Base-by-base conservation (phyloP, 2,888 invertebrate species). In the Lycaena phlaeas region DNA sequence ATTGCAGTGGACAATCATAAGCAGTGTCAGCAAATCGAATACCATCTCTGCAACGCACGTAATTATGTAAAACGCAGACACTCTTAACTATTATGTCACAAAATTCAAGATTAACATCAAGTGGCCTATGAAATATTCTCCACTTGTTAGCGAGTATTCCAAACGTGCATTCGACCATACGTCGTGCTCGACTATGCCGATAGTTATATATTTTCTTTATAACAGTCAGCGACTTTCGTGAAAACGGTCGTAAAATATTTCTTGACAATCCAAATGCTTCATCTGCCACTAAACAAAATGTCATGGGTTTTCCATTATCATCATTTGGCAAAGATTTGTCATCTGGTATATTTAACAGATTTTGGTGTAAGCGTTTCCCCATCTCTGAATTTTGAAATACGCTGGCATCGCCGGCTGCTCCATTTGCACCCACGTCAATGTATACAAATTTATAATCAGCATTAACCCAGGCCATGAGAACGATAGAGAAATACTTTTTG, bases 311-410 rank as follows among this genome's bases (percentile, higher is more conserved):
- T 27, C 27, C 40, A 15, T 40, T 17, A 15, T 39, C 37, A 27
- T 43, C 22, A 18, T 36, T 36, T 10, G 40, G 40, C 14, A 28
- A 26, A 39, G 22, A 9, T 9, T 37, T 14, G 18, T 34, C 40
- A 25, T 34, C 17, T 4, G 37, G 37, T 29, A 43, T 40, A 28
- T 40, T 37, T 17, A 43, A 18, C 36, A 9, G 38, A 38, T 42
- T 50, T 41, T 47, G 15, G 25, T 25, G 15, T 15, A 44, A 31
- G 11, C 44, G 26, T 48, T 38, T 56, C 36, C 57, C 52, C 46
- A 56, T 52, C 38, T 49, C 41, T 14, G 57, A 59, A 34, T 38
- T 46, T 49, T 55, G 50, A 50, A 57, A 56, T 46, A 56, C 46
- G 34, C 37, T 42, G 14, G 54, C 53, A 51, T 59, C 57, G 42